These are phyloP conservation scores for Myiagra hebetior DNA, from an alignment of 2,113 vertebrate species.

Conservation along the genomic window DNA sequence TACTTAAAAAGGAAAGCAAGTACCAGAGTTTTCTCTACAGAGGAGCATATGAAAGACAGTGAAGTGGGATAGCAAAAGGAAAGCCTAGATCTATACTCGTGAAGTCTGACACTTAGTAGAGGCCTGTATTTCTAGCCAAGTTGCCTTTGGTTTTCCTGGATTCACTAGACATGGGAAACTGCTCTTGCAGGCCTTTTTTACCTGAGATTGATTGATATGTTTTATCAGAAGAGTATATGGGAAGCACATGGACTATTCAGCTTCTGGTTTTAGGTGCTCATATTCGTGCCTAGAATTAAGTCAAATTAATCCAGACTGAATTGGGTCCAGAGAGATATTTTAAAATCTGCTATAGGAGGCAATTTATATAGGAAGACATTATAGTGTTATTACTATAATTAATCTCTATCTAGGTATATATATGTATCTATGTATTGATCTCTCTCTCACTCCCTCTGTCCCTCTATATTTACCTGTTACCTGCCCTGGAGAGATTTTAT, in stretches of 20 bases:
- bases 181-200: background rate
- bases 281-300: background rate
- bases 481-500: background rate
- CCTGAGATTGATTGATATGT: background rate
- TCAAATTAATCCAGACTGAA: background rate
- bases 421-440: background rate
- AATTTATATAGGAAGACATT: background rate
- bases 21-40: background rate
- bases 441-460: background rate
- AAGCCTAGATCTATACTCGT: background rate
- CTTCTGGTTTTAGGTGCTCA: background rate
- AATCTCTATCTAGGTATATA: background rate
- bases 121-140: background rate
- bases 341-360: background rate
- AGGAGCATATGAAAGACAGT: background rate
- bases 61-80: background rate
- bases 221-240: background rate
- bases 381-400: background rate
- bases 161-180: background rate
- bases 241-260: background rate
- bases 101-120: background rate
- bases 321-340: background rate
- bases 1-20: background rate
- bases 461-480: background rate
- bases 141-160: background rate